Evolutionary conservation across 2,113 vertebrate genomes (phyloP).

Genomic region (Melanocharis versteri): DNA sequence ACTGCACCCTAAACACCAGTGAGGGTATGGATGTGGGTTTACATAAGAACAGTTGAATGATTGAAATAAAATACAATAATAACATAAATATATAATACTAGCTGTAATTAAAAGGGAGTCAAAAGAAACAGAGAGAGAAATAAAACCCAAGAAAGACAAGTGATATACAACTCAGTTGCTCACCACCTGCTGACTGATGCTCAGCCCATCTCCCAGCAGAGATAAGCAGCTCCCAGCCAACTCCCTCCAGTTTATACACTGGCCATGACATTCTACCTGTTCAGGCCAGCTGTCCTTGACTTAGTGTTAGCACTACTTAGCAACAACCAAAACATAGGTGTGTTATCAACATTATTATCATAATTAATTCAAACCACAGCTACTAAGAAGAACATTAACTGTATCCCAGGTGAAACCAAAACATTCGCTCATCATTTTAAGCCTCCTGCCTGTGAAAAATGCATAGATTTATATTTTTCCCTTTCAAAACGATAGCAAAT

Average conservation of each 20-base stretch:
- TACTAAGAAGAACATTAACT: neutral
- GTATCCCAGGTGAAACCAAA: neutral
- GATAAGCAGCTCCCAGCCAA: neutral
- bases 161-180: neutral
- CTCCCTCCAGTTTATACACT: neutral
- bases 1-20: neutral
- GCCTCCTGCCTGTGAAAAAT: neutral
- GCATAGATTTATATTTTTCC: neutral
- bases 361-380: neutral
- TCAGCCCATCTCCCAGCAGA: neutral
- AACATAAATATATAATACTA: no score
- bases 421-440: neutral
- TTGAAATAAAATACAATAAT: neutral
- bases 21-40: neutral
- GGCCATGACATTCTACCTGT: neutral
- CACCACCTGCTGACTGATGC: neutral
- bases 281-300: neutral
- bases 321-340: neutral
- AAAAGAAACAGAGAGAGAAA: neutral
- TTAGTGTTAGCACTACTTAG: neutral
- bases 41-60: no score
- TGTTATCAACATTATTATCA: neutral
- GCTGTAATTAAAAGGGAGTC: neutral
- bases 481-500: neutral
- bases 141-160: neutral